Evolutionary conservation across 1,140 invertebrate species (phyloP).

Genomic region (Proales similis): DNA sequence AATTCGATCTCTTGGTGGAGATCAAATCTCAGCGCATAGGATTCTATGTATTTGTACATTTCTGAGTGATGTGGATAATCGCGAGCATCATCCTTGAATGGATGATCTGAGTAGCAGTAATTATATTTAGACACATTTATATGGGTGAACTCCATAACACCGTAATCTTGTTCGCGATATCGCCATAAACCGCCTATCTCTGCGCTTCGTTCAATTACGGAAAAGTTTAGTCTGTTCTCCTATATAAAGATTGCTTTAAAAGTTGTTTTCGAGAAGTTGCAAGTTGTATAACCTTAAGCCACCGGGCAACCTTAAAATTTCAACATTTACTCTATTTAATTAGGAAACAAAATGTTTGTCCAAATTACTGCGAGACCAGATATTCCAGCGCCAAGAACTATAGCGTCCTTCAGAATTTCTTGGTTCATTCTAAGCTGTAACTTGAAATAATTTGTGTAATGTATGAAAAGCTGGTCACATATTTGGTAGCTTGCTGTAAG

Average conservation of each 20-base stretch:
- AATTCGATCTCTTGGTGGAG: conserved; percentile 43
- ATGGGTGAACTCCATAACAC: conserved; percentile 51
- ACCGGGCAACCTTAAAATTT: conserved; percentile 4
- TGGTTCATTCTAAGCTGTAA: conserved; percentile 9
- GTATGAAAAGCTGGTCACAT: no score
- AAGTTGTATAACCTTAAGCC: conserved; percentile 32
- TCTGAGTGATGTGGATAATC: conserved; percentile 48
- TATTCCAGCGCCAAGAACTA: conserved; percentile 49
- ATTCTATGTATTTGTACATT: conserved; percentile 46
- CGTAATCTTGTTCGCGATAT: conserved; percentile 48
- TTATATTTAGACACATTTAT: conserved; percentile 52
- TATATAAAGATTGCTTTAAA: conserved; percentile 40
- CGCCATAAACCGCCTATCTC: conserved; percentile 50
- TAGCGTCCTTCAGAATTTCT: conserved; percentile 41
- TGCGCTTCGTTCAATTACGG: conserved; percentile 43
- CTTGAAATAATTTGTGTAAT: neutral
- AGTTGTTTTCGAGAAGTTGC: neutral
- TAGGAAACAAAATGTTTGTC: neutral
- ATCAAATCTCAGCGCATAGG: conserved; percentile 44
- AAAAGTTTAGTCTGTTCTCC: conserved; percentile 44
- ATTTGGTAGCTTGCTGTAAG: no score
- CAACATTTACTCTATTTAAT: neutral
- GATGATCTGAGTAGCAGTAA: conserved; percentile 50
- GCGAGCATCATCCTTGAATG: conserved; percentile 44
- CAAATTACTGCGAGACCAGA: conserved; percentile 44